Base-by-base conservation (phyloP, 1,140 invertebrate species). In the Stenopsyche tienmushanensis region DNA sequence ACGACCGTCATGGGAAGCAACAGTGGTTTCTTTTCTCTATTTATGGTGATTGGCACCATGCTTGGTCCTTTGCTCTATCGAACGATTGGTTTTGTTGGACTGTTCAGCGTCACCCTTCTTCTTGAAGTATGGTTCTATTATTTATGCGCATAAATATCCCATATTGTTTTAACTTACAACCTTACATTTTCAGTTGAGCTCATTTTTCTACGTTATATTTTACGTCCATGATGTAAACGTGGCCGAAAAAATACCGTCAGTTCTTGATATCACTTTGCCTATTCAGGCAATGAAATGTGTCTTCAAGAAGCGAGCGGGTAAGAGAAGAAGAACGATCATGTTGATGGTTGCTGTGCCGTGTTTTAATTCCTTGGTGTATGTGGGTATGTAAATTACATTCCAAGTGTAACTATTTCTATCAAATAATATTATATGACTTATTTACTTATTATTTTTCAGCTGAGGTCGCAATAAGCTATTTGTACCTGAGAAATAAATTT, bases 401-500 rank as follows among this genome's bases (percentile, higher is more conserved):
- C n/a, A n/a, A n/a, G n/a, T n/a, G n/a, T n/a, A n/a, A n/a, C n/a
- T n/a, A n/a, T 13, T 13, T 34, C 13, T 47, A 8, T 47, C 5
- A 7, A n/a, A 10, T 10, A 47, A 9, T 5, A 5, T 8, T 47
- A 10, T n/a, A 47, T 20, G 34, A 42, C n/a, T n/a, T n/a, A 21
- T 1, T 21, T 34, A 3, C 9, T n/a, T 57, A 21, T 1, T 72
- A 67, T 20, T 71, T 75, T 65, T 64, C 73, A 81, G 80, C 78
- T 29, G 80, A 81, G 69, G 74, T 77, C 8, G 59, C 78, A 1
- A 62, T 80, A 1, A 71, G 73, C 3, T 81, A 79, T 67, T 76
- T 81, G 74, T 81, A 75, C 73, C 76, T 77, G 64, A 72, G 80
- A 42, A 75, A 77, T 64, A 78, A 79, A 64, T 80, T 81, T 65